Base-by-base conservation (phyloP, 2,888 invertebrate genomes). In the Hemistola chrysoprasaria region DNA sequence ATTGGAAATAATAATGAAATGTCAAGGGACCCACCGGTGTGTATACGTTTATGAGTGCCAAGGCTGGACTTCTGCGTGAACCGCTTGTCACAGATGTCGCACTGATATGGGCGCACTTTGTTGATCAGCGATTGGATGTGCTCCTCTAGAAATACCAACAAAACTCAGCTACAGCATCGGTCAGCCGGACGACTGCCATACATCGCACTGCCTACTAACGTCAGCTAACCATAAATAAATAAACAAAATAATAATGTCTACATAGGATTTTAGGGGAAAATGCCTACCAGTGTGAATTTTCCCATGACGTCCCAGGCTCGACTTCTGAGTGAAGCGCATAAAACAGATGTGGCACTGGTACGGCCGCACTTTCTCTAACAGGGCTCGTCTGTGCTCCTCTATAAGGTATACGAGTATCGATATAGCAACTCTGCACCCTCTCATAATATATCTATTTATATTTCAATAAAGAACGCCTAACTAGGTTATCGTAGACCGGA, bases 51-150 rank as follows among this genome's bases (percentile, higher is more conserved):
- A 90, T 95, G 95, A 68, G 94, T 94, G 85, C 94, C 95, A 65
- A 95, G 90, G 85, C 94, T 94, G 76, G 94, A 94, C 87, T 95
- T 95, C 89, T 95, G 95, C 59, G 94, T 94, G 87, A 95, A 95
- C 76, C 94, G 91, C 89, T 95, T 95, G 78, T 93, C 90, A 83
- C 95, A 95, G 74, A 93, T 90, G 80, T 93, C 93, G 80, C 95
- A 95, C 77, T 94, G 90, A 85, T 88, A 90, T 68, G 90, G 90
- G 73, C 90, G 90, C 84, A 90, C 90, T 89, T 90, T 90, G 90
- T 90, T 89, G 90, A 90, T 89, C 89, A 90, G 90, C 90, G 90
- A 89, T 86, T 89, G 90, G 84, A 90, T 89, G 89, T 90, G 90
- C 84, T 90, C 90, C 84, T 90, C 90, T 90, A 90, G 86, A 90